Conservation (phyloP, 1,140 invertebrate genomes). For the Drosophila pachea region DNA sequence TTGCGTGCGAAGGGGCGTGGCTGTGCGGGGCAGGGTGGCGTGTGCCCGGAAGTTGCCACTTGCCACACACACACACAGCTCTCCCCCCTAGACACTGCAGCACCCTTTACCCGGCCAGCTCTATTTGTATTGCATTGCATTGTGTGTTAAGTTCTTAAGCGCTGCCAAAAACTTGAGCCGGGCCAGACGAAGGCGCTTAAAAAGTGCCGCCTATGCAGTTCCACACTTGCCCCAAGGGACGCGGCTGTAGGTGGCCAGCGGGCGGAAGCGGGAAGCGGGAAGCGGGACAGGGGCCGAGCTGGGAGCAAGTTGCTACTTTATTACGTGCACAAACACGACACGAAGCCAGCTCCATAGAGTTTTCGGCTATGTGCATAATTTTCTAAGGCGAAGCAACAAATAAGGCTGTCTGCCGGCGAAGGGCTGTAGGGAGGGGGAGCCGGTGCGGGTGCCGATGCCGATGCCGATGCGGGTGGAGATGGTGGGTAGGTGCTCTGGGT, state of each 20-base stretch:
- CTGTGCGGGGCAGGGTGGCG: neutral
- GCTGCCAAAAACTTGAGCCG: constrained; percentile 68
- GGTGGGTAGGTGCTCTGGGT: neutral
- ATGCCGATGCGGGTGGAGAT: too few relatives aligned
- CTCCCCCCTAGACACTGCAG: neutral
- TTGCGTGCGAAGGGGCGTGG: constrained; percentile 30
- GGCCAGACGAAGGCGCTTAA: constrained; percentile 49
- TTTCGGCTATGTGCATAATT: constrained; percentile 66
- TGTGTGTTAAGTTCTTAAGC: constrained; percentile 75
- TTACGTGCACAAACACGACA: constrained; percentile 53
- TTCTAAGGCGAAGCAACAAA: constrained; percentile 64
- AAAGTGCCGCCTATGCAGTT: constrained; percentile 67
- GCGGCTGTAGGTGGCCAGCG: neutral
- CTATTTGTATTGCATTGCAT: constrained; percentile 54
- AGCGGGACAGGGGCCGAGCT: neutral
- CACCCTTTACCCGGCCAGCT: neutral
- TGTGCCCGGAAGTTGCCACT: constrained; percentile 14
- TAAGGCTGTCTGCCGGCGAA: constrained; percentile 8
- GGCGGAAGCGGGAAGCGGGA: neutral
- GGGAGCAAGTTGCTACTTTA: constrained; percentile 50
- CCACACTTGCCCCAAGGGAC: constrained; percentile 9
- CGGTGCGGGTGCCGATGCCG: too few relatives aligned
- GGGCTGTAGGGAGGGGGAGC: too few relatives aligned
- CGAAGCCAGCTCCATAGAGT: constrained; percentile 31
- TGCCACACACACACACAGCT: neutral